Evolutionary conservation across 2,113 vertebrate genomes (phyloP).

Genomic region (Helogale parvula): DNA sequence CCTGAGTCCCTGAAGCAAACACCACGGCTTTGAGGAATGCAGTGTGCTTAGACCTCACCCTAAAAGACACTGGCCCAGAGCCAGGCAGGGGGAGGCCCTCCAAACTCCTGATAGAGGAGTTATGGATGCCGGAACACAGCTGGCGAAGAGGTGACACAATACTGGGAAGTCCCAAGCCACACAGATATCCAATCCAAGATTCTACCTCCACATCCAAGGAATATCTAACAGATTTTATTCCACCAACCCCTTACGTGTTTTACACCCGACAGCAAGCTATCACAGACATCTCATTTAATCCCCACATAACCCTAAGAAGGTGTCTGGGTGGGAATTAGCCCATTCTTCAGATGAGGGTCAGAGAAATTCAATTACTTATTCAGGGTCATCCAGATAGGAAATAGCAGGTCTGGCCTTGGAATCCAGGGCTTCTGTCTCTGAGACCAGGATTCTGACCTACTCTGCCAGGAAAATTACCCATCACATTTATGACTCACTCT

Average conservation of each 20-base stretch:
- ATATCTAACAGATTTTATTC: neutral
- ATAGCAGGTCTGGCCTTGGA: neutral
- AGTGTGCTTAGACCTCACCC: neutral
- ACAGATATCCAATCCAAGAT: neutral
- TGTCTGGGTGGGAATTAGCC: neutral
- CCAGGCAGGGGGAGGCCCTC: neutral
- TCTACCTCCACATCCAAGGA: neutral
- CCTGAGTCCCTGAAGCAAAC: neutral
- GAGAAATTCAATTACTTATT: neutral
- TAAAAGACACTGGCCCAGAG: neutral
- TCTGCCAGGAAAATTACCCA: neutral
- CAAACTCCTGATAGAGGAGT: neutral
- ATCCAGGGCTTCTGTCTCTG: neutral
- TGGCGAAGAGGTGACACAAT: neutral
- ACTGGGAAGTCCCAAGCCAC: neutral
- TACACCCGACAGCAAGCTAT: neutral
- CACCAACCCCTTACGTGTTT: neutral
- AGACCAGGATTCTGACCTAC: neutral
- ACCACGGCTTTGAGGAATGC: neutral
- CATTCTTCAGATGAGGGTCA: neutral
- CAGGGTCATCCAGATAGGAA: neutral
- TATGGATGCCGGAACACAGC: neutral
- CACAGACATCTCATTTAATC: neutral
- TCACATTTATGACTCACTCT: neutral
- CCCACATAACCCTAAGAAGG: neutral